phyloP scores from a whole-genome alignment of 1,140 invertebrate genomes.

The Zaprionus capensis region DNA sequence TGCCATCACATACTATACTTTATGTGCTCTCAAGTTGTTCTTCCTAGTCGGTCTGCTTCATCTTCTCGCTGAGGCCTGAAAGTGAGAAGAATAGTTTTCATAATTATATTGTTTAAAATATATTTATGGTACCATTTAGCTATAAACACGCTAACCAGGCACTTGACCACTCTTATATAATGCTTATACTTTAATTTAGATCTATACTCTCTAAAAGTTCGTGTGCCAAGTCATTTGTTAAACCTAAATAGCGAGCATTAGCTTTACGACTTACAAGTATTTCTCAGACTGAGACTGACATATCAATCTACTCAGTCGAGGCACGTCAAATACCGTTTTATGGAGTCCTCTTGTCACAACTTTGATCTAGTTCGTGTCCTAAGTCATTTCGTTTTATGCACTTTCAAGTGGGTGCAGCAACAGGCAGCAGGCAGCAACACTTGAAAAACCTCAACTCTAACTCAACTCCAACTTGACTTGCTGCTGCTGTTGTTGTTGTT shows the following conservation, averaged over 20 bases:
- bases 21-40: not conserved
- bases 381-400: conserved; percentile 52
- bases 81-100: not conserved
- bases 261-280: not conserved
- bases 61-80: not conserved
- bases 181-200: not conserved
- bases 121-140: not conserved
- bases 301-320: not conserved
- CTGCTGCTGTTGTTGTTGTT: not conserved
- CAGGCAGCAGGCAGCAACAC: conserved; percentile 10
- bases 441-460: not conserved
- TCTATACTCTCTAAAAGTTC: not conserved
- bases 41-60: not conserved
- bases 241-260: not conserved
- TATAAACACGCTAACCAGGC: not conserved
- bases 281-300: not conserved
- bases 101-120: not conserved
- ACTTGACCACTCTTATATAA: not conserved
- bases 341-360: conserved; percentile 2
- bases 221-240: not conserved
- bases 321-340: conserved; percentile 5
- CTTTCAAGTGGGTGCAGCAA: conserved; percentile 38
- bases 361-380: conserved; percentile 45
- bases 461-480: not conserved
- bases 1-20: not conserved